Base-by-base conservation (phyloP, 2,113 vertebrate species). In the Tyrannus savana region DNA sequence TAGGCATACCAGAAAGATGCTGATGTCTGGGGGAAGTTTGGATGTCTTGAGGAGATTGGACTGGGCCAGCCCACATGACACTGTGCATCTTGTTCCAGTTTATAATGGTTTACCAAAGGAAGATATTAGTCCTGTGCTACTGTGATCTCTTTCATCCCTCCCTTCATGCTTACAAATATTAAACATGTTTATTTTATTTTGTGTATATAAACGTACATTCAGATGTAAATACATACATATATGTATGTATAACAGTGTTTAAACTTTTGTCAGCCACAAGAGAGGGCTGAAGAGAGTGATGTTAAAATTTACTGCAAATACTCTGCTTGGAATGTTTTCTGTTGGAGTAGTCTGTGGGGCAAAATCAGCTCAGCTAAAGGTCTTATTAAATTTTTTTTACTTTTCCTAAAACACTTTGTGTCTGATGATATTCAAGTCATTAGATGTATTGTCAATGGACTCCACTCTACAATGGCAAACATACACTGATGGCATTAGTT, bases 361-460 rank as follows among this genome's bases (percentile, higher is more conserved):
- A 66, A 77, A 92, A 55, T 44, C 21, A 21, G 46, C 23, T 80
- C 37, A 62, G 25, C 42, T 72, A 15, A 78, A 64, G 27, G 74
- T 67, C 55, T 71, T 75, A 49, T 4, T 39, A 35, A 81, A 50
- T 93, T 0, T 2, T 31, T 89, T 84, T 53, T 71, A 41, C 19
- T 60, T 87, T 85, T 75, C 35, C 55, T 71, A 7, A 71, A 87
- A 41, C 39, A 64, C 41, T 49, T 81, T 42, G 7, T 75, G 8
- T 47, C 47, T 82, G 52, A 18, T 50, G 52, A 35, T 82, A 22
- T 25, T 73, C 84, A 33, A 67, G 50, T 75, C 58, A 37, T 41
- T 63, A 52, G 39, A 21, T 64, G 10, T 4, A 44, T 25, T 22
- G 21, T 47, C 2, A 2, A 5, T 0, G 0, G 27, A 46, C 44